phyloP scores from a whole-genome alignment of 2,113 vertebrate species.

The Coreoperca whiteheadi region DNA sequence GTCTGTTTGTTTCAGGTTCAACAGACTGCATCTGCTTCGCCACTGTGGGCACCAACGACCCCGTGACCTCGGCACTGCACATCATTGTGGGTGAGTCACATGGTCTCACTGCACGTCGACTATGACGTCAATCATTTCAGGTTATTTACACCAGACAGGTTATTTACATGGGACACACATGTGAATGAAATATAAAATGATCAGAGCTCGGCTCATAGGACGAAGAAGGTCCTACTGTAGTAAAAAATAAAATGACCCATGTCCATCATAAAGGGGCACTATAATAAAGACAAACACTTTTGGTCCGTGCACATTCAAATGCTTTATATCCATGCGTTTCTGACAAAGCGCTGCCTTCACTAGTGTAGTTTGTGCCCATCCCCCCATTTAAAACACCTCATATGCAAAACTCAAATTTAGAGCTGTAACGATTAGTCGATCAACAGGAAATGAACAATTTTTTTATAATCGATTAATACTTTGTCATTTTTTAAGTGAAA shows the following conservation, averaged over 20 bases:
- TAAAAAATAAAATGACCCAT: no score
- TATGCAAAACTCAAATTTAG: neutral
- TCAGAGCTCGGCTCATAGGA: neutral
- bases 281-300: neutral
- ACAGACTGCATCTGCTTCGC: conserved; percentile 97
- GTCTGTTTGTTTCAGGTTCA: conserved; percentile 86
- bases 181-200: neutral
- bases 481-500: no score
- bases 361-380: neutral
- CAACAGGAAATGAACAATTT: no score
- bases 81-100: conserved; percentile 90
- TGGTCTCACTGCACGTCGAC: neutral
- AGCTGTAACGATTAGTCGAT: no score
- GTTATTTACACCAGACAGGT: neutral
- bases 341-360: neutral
- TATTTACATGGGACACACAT: neutral
- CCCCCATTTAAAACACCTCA: neutral
- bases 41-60: conserved; percentile 92
- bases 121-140: neutral
- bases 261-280: no score
- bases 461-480: no score
- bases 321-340: neutral
- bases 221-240: neutral
- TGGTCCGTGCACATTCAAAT: neutral
- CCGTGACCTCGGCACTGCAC: conserved; percentile 94